Evolutionary conservation across 2,797 vertebrate species (phyloP).

Genomic region (Acanthiza pusilla): DNA sequence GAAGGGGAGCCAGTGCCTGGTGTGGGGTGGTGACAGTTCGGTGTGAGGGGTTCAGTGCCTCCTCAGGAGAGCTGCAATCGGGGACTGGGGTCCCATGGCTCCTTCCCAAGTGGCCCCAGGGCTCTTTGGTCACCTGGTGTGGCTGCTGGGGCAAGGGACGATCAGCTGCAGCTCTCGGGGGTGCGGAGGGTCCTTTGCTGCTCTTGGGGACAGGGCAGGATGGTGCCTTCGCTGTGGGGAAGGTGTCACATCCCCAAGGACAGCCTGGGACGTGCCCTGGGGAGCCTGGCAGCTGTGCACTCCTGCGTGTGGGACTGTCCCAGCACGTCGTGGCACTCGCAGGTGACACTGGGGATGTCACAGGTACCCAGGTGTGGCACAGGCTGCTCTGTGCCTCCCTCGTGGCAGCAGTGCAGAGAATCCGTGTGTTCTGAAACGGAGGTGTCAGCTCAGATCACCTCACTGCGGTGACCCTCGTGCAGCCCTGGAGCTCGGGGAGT

Average conservation of each 20-base stretch:
- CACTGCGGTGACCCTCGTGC: background rate
- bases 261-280: background rate
- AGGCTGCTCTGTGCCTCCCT: background rate
- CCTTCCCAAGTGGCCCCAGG: background rate
- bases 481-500: fast-evolving
- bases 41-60: background rate
- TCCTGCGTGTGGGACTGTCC: background rate
- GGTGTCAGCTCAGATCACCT: background rate
- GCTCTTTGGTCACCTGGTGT: background rate
- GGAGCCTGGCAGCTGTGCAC: background rate
- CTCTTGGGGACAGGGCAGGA: background rate
- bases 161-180: background rate
- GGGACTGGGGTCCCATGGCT: background rate
- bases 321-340: fast-evolving
- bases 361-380: background rate
- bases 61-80: background rate
- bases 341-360: background rate
- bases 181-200: background rate
- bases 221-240: background rate
- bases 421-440: fast-evolving
- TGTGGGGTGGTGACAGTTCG: background rate
- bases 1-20: background rate
- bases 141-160: background rate
- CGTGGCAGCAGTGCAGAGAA: fast-evolving
- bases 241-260: background rate